A percentile compares a stretch with the other conserved stretches of the same genome.
These are phyloP conservation scores for Holacanthus passer DNA, from an alignment of 2,113 vertebrate species.

Conservation along the genomic window DNA sequence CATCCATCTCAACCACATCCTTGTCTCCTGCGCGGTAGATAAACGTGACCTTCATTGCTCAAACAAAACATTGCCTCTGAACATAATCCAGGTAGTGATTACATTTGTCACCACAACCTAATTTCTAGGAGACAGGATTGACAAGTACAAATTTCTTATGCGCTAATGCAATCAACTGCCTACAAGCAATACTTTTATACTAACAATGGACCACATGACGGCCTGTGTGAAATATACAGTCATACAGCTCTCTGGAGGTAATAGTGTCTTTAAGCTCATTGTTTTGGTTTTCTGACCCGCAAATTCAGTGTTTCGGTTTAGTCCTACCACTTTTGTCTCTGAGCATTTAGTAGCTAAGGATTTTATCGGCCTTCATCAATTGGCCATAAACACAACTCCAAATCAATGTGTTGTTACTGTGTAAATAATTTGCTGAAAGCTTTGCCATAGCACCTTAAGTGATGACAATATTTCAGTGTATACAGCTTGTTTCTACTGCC, in stretches of 20 bases:
- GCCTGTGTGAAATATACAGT: background rate
- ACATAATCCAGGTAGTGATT: background rate
- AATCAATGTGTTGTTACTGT: background rate
- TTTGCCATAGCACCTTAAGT: background rate
- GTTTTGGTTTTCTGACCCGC: rapidly evolving
- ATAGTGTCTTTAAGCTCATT: background rate
- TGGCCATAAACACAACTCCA: background rate
- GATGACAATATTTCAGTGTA: background rate
- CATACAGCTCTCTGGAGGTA: too few relatives aligned
- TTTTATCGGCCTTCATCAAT: too few relatives aligned
- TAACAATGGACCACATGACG: background rate
- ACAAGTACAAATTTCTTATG: background rate
- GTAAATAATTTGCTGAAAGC: background rate
- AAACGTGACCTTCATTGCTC: background rate
- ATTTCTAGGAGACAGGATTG: background rate
- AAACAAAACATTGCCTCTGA: background rate
- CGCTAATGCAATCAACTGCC: background rate
- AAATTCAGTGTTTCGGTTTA: background rate
- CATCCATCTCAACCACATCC: background rate
- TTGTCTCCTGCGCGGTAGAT: background rate
- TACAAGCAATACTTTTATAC: background rate
- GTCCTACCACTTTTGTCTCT: background rate
- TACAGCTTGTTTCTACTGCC: background rate
- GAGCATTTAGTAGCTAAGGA: too few relatives aligned
- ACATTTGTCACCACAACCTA: background rate